phyloP scores from a whole-genome alignment of 2,113 vertebrate genomes.

The Peromyscus maniculatus region DNA sequence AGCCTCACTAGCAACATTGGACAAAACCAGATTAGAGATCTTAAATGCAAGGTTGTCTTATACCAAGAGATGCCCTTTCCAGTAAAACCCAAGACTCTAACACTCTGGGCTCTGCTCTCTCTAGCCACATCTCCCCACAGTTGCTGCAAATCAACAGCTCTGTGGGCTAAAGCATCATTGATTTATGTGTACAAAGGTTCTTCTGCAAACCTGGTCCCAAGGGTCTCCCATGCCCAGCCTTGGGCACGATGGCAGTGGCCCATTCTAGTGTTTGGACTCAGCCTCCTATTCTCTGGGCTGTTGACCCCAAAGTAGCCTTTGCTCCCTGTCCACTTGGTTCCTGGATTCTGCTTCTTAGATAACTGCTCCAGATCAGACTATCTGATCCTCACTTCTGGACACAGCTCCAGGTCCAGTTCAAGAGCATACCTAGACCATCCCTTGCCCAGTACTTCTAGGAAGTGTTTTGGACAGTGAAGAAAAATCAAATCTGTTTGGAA shows the following conservation, averaged over 20 bases:
- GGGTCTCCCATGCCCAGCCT: background rate
- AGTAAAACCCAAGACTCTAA: background rate
- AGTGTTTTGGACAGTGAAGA: background rate
- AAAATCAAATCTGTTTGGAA: background rate
- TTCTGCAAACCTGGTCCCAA: background rate
- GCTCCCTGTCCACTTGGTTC: background rate
- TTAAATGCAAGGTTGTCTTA: background rate
- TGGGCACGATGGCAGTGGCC: background rate
- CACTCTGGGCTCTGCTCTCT: background rate
- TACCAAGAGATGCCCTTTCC: background rate
- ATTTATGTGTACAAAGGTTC: background rate
- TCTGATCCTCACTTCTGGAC: background rate
- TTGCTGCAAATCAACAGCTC: background rate
- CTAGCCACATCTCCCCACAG: background rate
- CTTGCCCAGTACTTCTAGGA: background rate
- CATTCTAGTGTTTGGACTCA: background rate
- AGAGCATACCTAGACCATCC: background rate
- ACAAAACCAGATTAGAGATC: slow-evolving; percentile 3
- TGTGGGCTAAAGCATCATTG: too few relatives aligned
- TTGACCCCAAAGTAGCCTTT: background rate
- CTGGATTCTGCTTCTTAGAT: background rate
- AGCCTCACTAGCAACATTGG: background rate
- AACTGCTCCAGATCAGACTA: accelerated
- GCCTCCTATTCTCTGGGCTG: too few relatives aligned
- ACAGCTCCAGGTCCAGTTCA: background rate